These are phyloP conservation scores for Oryzias curvinotus DNA, from an alignment of 2,113 vertebrate genomes.

Conservation along the genomic window DNA sequence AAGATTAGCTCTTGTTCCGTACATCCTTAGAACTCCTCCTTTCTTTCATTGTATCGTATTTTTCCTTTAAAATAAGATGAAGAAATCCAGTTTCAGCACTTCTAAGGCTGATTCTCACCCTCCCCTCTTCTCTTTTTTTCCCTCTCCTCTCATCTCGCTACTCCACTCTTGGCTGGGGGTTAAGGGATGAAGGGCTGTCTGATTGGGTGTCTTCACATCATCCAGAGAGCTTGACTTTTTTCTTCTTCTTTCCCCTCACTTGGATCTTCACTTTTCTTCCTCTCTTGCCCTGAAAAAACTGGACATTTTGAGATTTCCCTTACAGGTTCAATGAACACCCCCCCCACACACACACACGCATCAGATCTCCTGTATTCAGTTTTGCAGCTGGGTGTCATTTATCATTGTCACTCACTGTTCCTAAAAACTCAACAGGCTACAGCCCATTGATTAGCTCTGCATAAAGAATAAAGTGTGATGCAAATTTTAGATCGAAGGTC, in stretches of 20 bases:
- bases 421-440: slow-evolving; percentile 55
- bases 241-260: slow-evolving; percentile 17
- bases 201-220: slow-evolving; percentile 55
- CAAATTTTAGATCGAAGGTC: slow-evolving; percentile 63
- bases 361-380: slow-evolving; percentile 8
- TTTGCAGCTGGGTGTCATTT: slow-evolving; percentile 42
- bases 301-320: slow-evolving; percentile 8
- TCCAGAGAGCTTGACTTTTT: slow-evolving; percentile 33
- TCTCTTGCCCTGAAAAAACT: slow-evolving; percentile 14
- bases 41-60: slow-evolving; percentile 26
- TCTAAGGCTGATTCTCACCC: slow-evolving; percentile 43
- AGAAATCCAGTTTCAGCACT: slow-evolving; percentile 57
- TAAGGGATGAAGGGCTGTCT: slow-evolving; percentile 56
- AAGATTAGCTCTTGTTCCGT: slow-evolving; percentile 52
- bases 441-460: slow-evolving; percentile 53
- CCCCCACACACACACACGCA: no score
- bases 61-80: slow-evolving; percentile 11
- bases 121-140: neutral
- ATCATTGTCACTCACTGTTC: slow-evolving; percentile 64
- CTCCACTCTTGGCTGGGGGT: slow-evolving; percentile 46
- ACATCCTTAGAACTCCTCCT: slow-evolving; percentile 10
- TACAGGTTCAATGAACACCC: slow-evolving; percentile 15
- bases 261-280: slow-evolving; percentile 9
- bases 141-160: slow-evolving; percentile 42
- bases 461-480: slow-evolving; percentile 51